Conservation (phyloP, 2,888 invertebrate genomes). For the Tachina lurida region DNA sequence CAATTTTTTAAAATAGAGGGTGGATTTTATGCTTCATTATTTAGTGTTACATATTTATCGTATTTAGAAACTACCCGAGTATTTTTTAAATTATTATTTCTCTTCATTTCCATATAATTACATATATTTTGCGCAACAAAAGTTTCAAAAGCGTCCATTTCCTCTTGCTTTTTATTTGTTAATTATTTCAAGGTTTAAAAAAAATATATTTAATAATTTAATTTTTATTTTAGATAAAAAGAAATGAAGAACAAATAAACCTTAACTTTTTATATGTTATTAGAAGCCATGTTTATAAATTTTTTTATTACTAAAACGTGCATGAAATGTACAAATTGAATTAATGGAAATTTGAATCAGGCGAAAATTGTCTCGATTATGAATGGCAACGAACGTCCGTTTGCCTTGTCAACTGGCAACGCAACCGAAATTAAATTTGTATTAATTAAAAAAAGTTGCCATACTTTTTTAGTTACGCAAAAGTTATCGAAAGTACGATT, state of each 20-base stretch:
- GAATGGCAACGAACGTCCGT: neutral
- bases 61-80: constrained; percentile 25
- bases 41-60: neutral
- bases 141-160: constrained; percentile 50
- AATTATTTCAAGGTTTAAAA: constrained; percentile 39
- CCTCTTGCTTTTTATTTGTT: constrained; percentile 25
- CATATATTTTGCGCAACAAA: constrained; percentile 17
- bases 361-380: neutral
- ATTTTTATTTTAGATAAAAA: constrained; percentile 52
- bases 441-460: too few species aligned
- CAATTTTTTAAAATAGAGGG: constrained; percentile 15
- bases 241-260: constrained; percentile 45
- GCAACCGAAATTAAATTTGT: too few species aligned
- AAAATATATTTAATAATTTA: constrained; percentile 25
- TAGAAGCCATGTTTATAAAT: constrained; percentile 22
- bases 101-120: neutral
- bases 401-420: too few species aligned
- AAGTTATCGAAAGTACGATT: too few species aligned
- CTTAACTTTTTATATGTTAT: constrained; percentile 48
- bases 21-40: constrained; percentile 13
- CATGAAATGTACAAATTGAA: neutral
- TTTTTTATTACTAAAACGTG: constrained; percentile 3
- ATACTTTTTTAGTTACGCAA: too few species aligned
- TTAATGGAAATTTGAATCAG: neutral
- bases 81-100: constrained; percentile 12